Evolutionary conservation across 2,113 vertebrate species (phyloP), one percentile per base, ranked within the genome.

Genomic region (Tragelaphus buxtoni): DNA sequence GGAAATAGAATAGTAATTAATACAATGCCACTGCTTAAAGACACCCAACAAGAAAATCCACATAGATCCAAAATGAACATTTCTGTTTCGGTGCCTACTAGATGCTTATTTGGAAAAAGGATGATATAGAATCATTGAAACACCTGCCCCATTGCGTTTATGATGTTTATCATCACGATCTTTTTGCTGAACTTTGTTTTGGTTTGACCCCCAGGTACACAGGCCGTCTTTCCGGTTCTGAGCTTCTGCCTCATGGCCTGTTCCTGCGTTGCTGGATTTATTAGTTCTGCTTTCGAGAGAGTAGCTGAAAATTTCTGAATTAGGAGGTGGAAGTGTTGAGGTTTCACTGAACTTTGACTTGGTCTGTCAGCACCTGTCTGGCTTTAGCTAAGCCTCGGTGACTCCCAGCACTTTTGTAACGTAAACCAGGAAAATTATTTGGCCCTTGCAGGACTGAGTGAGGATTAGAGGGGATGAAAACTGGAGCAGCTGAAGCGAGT

Each of bases 141-240:
- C 9, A 24, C 42, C 32, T 11, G 51, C 1, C 4, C 3, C 4
- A 30, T 8, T 10, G 5, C 2, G 5, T 16, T 86, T 35, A 2
- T 45, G 26, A 32, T 49, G 26, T 42, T 60, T 28, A 4, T 11
- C 11, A 45, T 26, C 8, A 30, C 22, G 16, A 26, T 65, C 20
- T 6, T 42, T 60, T 56, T 30, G 55, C 77, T 49, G 18, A 55
- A 12, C 32, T 82, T 35, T 16, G 39, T 6, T 49, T 45, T 39
- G 5, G 49, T n/a, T 60, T 88, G n/a, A 7, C 3, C 7, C 35
- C 13, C 17, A 0, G 3, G 17, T n/a, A 3, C 9, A 3, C 0
- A 1, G 12, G 17, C 39, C 35, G 18, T 6, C n/a, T 74, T 63
- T 24, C n/a, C 0, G 2, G n/a, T 45, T 10, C 20, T 30, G 4